Percentiles rank a stretch among this genome's conserved stretches.
phyloP scores from a whole-genome alignment of 2,797 vertebrate species.

The Decapterus maruadsi region DNA sequence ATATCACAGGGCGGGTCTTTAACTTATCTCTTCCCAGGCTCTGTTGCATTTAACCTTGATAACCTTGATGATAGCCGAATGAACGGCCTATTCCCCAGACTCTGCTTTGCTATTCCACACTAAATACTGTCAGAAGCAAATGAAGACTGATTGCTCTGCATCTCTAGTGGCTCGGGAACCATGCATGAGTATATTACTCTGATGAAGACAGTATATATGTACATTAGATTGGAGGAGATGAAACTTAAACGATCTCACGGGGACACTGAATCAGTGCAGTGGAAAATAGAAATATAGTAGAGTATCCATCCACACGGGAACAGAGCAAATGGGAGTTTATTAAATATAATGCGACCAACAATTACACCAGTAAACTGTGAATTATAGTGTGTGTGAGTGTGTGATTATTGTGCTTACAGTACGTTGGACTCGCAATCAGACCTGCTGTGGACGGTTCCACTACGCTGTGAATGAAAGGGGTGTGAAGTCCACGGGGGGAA shows the following conservation, averaged over 20 bases:
- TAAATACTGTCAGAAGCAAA: constrained; percentile 7
- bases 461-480: constrained; percentile 54
- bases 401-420: constrained; percentile 55
- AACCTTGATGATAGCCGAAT: neutral
- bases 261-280: constrained; percentile 23
- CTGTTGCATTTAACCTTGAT: constrained; percentile 13
- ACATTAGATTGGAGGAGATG: constrained; percentile 40
- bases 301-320: constrained; percentile 26
- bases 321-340: constrained; percentile 45
- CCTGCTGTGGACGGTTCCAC: constrained; percentile 58
- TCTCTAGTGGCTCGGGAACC: constrained; percentile 1
- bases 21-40: neutral
- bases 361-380: constrained; percentile 52
- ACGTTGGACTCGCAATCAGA: constrained; percentile 52
- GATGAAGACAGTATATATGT: constrained; percentile 30
- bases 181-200: neutral
- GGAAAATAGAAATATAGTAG: constrained; percentile 23
- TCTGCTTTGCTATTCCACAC: neutral
- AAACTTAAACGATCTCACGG: constrained; percentile 27
- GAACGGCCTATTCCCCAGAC: constrained; percentile 1
- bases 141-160: constrained; percentile 13
- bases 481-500: constrained; percentile 31
- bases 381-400: constrained; percentile 37
- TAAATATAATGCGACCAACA: constrained; percentile 43
- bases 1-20: neutral